Evolutionary conservation across 2,888 invertebrate species (phyloP).

Genomic region (Drosophila anomelani): DNA sequence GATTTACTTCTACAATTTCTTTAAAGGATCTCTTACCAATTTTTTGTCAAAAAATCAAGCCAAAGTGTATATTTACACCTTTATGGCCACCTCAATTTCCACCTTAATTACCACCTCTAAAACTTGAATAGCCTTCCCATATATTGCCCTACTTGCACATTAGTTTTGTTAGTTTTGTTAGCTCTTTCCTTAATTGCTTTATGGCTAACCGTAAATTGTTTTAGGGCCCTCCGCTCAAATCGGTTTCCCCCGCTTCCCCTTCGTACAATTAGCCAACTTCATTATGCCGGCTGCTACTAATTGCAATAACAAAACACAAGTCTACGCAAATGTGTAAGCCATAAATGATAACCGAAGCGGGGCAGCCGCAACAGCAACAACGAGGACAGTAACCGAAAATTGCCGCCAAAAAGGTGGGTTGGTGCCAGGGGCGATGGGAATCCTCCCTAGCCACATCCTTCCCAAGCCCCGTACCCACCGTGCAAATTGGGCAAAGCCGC

Average conservation of each 20-base stretch:
- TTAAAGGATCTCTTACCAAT: not conserved
- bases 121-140: not conserved
- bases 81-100: not conserved
- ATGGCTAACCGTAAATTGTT: slow-evolving; percentile 40
- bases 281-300: slow-evolving; percentile 59
- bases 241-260: not conserved
- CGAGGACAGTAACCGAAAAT: slow-evolving; percentile 46
- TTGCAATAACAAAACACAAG: slow-evolving; percentile 37
- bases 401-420: slow-evolving; percentile 43
- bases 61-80: not conserved
- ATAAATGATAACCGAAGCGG: slow-evolving; percentile 76
- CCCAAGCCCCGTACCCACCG: slow-evolving; percentile 31
- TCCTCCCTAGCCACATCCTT: slow-evolving; percentile 37
- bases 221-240: slow-evolving; percentile 31
- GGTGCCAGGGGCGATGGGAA: slow-evolving; percentile 2
- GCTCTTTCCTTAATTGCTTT: slow-evolving; percentile 37
- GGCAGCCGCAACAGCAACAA: slow-evolving; percentile 53
- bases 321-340: slow-evolving; percentile 73
- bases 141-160: slow-evolving; percentile 9
- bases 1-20: not conserved
- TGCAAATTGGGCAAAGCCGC: slow-evolving; percentile 77
- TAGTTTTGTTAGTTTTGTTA: slow-evolving; percentile 12
- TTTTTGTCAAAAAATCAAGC: not conserved
- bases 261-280: slow-evolving; percentile 64
- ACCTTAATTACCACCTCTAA: not conserved